Conservation (phyloP, 2,888 invertebrate species). For the Rotaria sp. region DNA sequence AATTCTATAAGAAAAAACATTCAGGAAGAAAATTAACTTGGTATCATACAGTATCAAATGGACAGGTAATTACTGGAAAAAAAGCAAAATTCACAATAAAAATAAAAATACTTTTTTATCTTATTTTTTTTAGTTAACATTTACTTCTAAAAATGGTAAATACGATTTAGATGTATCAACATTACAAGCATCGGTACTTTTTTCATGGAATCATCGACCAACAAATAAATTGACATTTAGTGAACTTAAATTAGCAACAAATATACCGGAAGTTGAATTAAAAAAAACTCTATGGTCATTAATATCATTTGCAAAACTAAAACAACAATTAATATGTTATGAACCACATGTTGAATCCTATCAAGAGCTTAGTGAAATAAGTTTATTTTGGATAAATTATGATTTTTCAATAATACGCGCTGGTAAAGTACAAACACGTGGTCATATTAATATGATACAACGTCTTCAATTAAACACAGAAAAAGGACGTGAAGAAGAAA, state of each 20-base stretch:
- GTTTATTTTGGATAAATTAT: slow-evolving; percentile 90
- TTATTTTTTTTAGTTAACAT: slow-evolving; percentile 67
- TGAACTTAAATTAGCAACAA: slow-evolving; percentile 87
- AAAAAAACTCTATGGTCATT: slow-evolving; percentile 86
- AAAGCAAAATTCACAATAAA: too few species aligned
- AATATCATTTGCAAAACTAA: slow-evolving; percentile 88
- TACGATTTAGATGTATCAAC: slow-evolving; percentile 97
- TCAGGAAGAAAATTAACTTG: slow-evolving; percentile 93
- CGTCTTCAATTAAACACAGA: slow-evolving; percentile 87
- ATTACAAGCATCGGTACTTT: slow-evolving; percentile 97
- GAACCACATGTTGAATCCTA: slow-evolving; percentile 71
- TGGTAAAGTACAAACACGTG: slow-evolving; percentile 83
- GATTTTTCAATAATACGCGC: slow-evolving; percentile 86
- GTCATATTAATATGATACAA: slow-evolving; percentile 90
- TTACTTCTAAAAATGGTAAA: slow-evolving; percentile 76
- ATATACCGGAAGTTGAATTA: slow-evolving; percentile 87
- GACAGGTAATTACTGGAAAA: slow-evolving; percentile 51
- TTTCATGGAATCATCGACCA: slow-evolving; percentile 95
- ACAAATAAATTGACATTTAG: slow-evolving; percentile 87
- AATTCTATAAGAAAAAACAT: slow-evolving; percentile 93
- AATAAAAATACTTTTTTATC: slow-evolving; percentile 8
- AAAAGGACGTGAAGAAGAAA: slow-evolving; percentile 88
- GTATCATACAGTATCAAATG: slow-evolving; percentile 99
- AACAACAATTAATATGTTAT: slow-evolving; percentile 80
- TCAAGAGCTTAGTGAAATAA: slow-evolving; percentile 85